Percentiles rank a stretch among this genome's conserved stretches.
These are phyloP conservation scores for Bacillus rossius DNA, from an alignment of 1,140 invertebrate species.

Conservation along the genomic window DNA sequence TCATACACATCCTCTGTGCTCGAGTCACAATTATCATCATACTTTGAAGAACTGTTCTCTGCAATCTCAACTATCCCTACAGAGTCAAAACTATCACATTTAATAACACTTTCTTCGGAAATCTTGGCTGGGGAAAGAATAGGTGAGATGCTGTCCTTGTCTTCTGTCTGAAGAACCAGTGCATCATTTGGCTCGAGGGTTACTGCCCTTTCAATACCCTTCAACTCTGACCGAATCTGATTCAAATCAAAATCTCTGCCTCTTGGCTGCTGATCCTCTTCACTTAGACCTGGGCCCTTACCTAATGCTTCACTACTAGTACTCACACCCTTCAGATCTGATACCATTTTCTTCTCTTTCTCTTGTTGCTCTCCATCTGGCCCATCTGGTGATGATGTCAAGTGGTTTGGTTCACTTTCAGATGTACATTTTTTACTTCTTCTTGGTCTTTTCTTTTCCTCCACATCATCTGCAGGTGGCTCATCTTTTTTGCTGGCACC, in stretches of 20 bases:
- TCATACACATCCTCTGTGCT: slow-evolving; percentile 69
- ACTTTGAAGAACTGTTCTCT: no score
- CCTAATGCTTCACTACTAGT: slow-evolving; percentile 22
- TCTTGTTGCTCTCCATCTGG: slow-evolving; percentile 12
- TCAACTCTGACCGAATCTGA: slow-evolving; percentile 76
- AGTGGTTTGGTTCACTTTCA: not conserved
- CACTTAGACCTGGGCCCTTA: slow-evolving; percentile 22
- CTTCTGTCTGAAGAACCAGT: not conserved
- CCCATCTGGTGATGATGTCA: no score
- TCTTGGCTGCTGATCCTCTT: slow-evolving; percentile 44
- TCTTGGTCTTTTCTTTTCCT: slow-evolving; percentile 13
- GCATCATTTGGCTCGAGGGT: slow-evolving; percentile 34
- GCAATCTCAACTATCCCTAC: no score
- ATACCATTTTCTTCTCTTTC: slow-evolving; percentile 20
- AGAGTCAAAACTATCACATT: no score
- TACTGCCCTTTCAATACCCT: slow-evolving; percentile 63
- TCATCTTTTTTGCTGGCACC: slow-evolving; percentile 40
- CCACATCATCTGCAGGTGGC: not conserved
- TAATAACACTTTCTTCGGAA: no score
- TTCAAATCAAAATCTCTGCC: slow-evolving; percentile 74
- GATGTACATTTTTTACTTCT: not conserved
- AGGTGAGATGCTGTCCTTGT: not conserved
- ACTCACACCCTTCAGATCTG: slow-evolving; percentile 11
- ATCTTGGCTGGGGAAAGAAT: no score
- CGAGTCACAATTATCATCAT: not conserved